These are phyloP conservation scores for Archocentrus centrarchus DNA, from an alignment of 2,113 vertebrate genomes.

Conservation along the genomic window DNA sequence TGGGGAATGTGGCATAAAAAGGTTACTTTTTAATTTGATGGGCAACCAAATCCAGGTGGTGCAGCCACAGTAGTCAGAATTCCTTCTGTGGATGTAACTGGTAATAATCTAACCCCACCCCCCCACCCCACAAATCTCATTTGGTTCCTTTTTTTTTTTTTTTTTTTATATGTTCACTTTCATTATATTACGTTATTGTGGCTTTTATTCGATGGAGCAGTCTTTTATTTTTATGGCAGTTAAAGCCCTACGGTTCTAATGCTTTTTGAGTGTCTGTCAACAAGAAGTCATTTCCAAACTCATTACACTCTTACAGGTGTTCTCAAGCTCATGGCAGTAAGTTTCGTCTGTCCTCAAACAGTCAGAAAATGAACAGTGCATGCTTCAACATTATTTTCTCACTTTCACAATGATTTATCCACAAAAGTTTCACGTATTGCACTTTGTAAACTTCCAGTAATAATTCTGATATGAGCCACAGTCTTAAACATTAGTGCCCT, in stretches of 20 bases:
- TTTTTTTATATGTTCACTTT: background rate
- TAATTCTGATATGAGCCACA: background rate
- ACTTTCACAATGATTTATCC: background rate
- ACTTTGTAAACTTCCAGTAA: background rate
- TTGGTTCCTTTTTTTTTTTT: background rate
- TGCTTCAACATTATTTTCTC: background rate
- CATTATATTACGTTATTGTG: background rate
- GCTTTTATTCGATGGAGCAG: background rate
- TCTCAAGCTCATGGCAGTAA: background rate
- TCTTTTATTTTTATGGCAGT: background rate
- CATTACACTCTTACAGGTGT: background rate
- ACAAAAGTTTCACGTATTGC: background rate
- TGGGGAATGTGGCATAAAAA: background rate
- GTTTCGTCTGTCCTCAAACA: background rate
- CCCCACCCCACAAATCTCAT: too few species aligned
- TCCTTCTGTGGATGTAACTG: too few species aligned
- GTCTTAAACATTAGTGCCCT: background rate
- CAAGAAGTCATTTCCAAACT: background rate
- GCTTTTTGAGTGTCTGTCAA: too few species aligned
- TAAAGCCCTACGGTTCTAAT: background rate
- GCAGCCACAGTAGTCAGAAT: background rate
- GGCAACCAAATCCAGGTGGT: background rate
- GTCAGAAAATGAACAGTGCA: background rate
- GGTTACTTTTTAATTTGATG: background rate
- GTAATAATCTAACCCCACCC: too few species aligned